Evolutionary conservation across 2,797 vertebrate genomes (phyloP).

Genomic region (Chromobotia macracanthus): DNA sequence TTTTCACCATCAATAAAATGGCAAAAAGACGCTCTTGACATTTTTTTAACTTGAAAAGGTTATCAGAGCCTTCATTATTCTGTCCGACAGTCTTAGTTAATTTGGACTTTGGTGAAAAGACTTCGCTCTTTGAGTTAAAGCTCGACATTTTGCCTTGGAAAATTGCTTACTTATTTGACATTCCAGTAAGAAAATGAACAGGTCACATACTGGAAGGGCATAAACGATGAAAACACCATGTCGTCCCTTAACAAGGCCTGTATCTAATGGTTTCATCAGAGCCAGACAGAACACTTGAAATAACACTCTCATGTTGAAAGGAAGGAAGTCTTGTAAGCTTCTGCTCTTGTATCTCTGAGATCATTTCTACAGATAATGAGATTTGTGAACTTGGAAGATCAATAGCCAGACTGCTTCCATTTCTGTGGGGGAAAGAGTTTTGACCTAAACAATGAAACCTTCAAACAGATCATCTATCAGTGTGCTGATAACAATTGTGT

Average conservation of each 20-base stretch:
- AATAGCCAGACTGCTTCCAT: conserved; percentile 31
- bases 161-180: conserved; percentile 6
- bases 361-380: conserved; percentile 60
- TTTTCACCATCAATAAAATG: background rate
- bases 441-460: conserved; percentile 34
- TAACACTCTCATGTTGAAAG: conserved; percentile 50
- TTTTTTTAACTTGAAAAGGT: background rate
- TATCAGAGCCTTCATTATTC: background rate
- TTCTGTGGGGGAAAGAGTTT: conserved; percentile 14
- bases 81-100: background rate
- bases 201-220: conserved; percentile 20
- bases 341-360: conserved; percentile 46
- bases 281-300: conserved; percentile 50
- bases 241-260: conserved; percentile 63
- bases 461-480: conserved; percentile 36
- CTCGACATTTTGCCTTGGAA: conserved; percentile 12
- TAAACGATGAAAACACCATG: conserved; percentile 22
- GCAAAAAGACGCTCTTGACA: background rate
- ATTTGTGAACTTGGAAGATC: conserved; percentile 53
- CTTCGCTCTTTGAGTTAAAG: background rate
- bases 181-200: conserved; percentile 36
- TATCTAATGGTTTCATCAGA: conserved; percentile 52
- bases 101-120: background rate
- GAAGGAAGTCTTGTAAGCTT: conserved; percentile 30
- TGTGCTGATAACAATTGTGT: conserved; percentile 15